These are phyloP conservation scores for Datnioides undecimradiatus DNA, from an alignment of 2,113 vertebrate genomes.

Conservation along the genomic window DNA sequence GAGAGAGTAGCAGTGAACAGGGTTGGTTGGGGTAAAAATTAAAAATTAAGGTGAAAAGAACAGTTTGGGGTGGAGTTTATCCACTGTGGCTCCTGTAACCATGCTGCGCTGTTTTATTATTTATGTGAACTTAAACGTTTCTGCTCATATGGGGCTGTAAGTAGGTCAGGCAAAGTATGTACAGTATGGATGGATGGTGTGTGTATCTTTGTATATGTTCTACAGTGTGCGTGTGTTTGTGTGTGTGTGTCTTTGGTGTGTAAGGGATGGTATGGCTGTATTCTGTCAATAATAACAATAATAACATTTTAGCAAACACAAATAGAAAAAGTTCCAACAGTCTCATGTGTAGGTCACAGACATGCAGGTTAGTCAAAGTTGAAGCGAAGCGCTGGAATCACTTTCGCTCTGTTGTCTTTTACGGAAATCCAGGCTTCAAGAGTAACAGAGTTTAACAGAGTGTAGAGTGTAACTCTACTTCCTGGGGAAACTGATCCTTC, in stretches of 20 bases:
- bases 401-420: slow-evolving; percentile 7
- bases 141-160: slow-evolving; percentile 44
- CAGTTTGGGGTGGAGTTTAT: slow-evolving; percentile 2
- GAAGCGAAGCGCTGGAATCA: slow-evolving; percentile 10
- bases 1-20: neutral
- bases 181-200: neutral
- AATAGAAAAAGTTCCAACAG: neutral
- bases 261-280: neutral
- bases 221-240: too few relatives aligned
- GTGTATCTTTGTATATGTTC: slow-evolving; percentile 12
- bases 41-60: slow-evolving; percentile 1
- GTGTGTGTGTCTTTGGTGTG: too few relatives aligned
- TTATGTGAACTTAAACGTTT: slow-evolving; percentile 57
- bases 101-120: slow-evolving; percentile 62
- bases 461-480: neutral
- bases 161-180: slow-evolving; percentile 51
- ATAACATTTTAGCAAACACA: neutral
- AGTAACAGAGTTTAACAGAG: too few relatives aligned
- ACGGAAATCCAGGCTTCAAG: slow-evolving; percentile 6
- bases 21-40: neutral
- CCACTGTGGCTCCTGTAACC: slow-evolving; percentile 2
- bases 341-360: neutral
- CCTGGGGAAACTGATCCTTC: slow-evolving; percentile 37
- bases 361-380: neutral
- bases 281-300: neutral